These are phyloP conservation scores for Tichodroma muraria DNA, from an alignment of 2,113 vertebrate species.

Conservation along the genomic window DNA sequence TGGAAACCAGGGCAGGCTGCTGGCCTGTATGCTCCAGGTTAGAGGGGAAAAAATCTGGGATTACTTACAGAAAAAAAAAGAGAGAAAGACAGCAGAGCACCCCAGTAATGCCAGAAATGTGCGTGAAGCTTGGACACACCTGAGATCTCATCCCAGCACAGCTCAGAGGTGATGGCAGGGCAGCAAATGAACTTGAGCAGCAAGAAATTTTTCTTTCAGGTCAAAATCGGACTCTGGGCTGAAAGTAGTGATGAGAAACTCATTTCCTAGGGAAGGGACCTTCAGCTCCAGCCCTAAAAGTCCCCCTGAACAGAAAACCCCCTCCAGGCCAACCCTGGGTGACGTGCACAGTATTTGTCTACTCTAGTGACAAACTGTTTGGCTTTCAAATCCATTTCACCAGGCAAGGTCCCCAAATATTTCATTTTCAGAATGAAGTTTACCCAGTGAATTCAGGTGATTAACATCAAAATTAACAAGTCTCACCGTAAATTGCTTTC, in stretches of 20 bases:
- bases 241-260: not conserved
- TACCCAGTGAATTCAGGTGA: not conserved
- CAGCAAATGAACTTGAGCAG: not conserved
- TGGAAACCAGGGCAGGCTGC: not conserved
- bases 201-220: not conserved
- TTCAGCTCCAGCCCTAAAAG: not conserved
- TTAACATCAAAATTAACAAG: not conserved
- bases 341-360: accelerated
- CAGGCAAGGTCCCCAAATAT: not conserved
- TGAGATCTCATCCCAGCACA: not conserved
- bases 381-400: not conserved
- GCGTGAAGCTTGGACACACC: not conserved
- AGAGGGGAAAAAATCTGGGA: not conserved
- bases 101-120: not conserved
- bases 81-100: not conserved
- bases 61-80: not conserved
- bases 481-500: not conserved
- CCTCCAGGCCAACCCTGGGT: not conserved
- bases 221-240: not conserved
- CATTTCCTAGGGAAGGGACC: not conserved
- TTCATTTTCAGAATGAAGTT: not conserved
- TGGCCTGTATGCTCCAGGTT: not conserved
- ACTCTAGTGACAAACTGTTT: not conserved
- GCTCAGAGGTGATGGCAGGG: not conserved
- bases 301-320: not conserved